Evolutionary conservation across 2,888 invertebrate species (phyloP).

Genomic region (Cataglyphis livida): DNA sequence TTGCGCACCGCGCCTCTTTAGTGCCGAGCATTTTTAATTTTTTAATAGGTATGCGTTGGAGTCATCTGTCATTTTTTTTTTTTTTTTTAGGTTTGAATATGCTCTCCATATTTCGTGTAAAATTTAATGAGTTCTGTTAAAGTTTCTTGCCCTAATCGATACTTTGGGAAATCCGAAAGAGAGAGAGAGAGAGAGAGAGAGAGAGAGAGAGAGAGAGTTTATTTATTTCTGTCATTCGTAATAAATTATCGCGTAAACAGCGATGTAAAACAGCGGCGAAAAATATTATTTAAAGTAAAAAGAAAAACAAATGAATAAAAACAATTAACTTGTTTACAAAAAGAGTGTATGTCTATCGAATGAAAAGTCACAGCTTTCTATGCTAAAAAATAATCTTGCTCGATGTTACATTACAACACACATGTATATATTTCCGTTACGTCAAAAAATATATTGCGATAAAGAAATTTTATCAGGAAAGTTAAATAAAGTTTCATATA

Average conservation of each 20-base stretch:
- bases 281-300: constrained; percentile 2
- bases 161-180: not conserved
- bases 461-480: constrained; percentile 24
- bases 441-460: constrained; percentile 10
- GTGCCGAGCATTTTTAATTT: constrained; percentile 68
- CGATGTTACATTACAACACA: not conserved
- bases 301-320: not conserved
- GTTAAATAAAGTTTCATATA: not conserved
- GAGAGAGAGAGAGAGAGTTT: not conserved
- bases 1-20: constrained; percentile 30
- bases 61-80: not conserved
- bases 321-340: constrained; percentile 23
- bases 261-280: not conserved
- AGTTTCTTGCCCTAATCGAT: constrained; percentile 1
- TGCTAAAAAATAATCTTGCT: constrained; percentile 4
- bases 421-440: not conserved
- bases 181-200: not conserved
- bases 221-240: constrained; percentile 11
- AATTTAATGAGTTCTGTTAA: not conserved
- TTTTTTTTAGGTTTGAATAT: constrained; percentile 13
- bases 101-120: not conserved
- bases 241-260: constrained; percentile 14
- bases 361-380: constrained; percentile 2
- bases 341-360: not conserved
- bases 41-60: constrained; percentile 56